phyloP scores from a whole-genome alignment of 2,797 vertebrate species.

The Ctenosaura bakeri region DNA sequence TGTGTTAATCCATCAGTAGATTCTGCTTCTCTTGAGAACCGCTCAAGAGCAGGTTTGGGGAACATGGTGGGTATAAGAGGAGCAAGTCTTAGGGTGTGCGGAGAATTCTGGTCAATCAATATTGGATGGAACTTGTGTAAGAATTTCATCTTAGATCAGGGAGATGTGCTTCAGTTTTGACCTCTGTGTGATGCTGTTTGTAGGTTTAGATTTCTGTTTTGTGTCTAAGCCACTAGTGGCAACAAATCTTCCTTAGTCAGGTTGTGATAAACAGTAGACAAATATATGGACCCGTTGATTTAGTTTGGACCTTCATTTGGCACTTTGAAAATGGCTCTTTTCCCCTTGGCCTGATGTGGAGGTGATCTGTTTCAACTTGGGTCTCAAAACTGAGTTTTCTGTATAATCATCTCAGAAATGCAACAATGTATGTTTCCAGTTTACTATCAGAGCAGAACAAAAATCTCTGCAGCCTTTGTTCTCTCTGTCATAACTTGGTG shows the following conservation, averaged over 20 bases:
- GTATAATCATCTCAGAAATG: not conserved
- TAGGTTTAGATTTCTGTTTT: not conserved
- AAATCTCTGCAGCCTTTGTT: not conserved
- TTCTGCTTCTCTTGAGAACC: no score
- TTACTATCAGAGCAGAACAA: not conserved
- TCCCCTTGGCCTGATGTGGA: not conserved
- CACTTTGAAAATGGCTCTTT: not conserved
- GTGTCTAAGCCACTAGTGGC: not conserved
- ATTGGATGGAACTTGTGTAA: not conserved
- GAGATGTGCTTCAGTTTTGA: not conserved
- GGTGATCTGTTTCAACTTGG: no score
- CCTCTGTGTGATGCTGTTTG: no score
- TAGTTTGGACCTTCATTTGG: not conserved
- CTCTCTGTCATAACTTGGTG: not conserved
- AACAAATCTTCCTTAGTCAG: conserved; percentile 40
- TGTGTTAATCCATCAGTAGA: not conserved
- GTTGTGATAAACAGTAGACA: conserved; percentile 67
- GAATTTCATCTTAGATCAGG: not conserved
- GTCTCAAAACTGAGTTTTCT: not conserved
- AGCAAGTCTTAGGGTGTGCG: not conserved
- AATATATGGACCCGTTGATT: not conserved
- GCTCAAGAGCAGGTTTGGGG: not conserved
- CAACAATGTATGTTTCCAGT: not conserved
- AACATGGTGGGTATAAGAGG: not conserved
- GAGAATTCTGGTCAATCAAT: not conserved